A percentile compares a stretch with the other conserved stretches of the same genome.
Evolutionary conservation across 2,888 invertebrate genomes (phyloP).

Genomic region (Campopleginae sp.): DNA sequence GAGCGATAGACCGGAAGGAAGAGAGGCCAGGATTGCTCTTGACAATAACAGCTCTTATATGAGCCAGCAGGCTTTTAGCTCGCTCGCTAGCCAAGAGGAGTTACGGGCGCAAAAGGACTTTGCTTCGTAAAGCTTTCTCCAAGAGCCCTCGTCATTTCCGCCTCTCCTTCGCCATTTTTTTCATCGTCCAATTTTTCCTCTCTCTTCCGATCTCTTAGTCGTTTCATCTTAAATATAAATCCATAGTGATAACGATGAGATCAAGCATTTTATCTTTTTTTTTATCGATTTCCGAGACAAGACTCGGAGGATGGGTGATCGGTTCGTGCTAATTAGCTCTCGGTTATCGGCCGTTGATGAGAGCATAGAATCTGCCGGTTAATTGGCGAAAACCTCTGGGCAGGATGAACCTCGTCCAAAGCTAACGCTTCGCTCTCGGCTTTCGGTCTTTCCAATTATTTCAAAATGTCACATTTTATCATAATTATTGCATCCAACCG

Average conservation of each 20-base stretch:
- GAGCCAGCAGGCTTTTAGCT: slow-evolving; percentile 53
- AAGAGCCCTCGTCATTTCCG: slow-evolving; percentile 27
- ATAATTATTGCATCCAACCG: neutral
- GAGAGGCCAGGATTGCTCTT: slow-evolving; percentile 19
- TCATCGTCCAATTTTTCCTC: slow-evolving; percentile 4
- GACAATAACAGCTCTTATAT: slow-evolving; percentile 46
- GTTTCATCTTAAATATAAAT: neutral
- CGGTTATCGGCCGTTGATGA: slow-evolving; percentile 3
- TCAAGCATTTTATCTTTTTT: neutral
- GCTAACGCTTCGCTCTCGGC: neutral
- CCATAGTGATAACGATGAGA: neutral
- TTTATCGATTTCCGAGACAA: slow-evolving; percentile 1
- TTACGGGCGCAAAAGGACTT: neutral
- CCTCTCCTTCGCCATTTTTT: slow-evolving; percentile 13
- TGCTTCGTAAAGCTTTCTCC: slow-evolving; percentile 50
- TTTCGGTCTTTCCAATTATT: neutral
- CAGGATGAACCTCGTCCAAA: neutral
- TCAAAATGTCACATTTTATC: slow-evolving; percentile 1
- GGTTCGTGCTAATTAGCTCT: slow-evolving; percentile 5
- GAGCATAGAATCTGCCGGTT: neutral
- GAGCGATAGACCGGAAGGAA: neutral
- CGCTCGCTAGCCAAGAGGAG: slow-evolving; percentile 27
- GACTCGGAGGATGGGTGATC: neutral
- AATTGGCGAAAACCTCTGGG: neutral
- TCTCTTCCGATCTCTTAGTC: neutral